Evolutionary conservation across 2,113 vertebrate genomes (phyloP), one percentile per base, ranked within the genome.

Genomic region (Sylvietta virens): DNA sequence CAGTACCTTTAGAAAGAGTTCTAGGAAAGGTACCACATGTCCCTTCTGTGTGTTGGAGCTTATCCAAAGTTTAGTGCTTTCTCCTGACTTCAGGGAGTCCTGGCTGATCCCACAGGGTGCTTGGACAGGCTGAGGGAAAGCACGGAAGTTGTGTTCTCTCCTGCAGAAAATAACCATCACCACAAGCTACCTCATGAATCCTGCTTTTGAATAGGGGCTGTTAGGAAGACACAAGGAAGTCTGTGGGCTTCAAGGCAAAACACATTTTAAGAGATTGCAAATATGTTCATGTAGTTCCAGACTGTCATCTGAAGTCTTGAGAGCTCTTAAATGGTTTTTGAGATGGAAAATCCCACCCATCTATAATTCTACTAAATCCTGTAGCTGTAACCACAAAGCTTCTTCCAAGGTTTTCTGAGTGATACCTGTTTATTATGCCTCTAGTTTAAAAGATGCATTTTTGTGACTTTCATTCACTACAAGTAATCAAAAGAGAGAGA

Each of bases 61-160:
- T 70, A 17, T 50, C 20, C 71, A 51, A 94, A 74, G 13, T 28
- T 50, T 42, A 37, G 8, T 81, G 39, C 21, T 58, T 78, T 66
- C 60, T 62, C 13, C 65, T 87, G 70, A 22, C 65, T 76, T 9
- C 14, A 27, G 51, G 9, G 35, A 85, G 30, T 35, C 21, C 30
- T 51, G 65, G 22, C n/a, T 84, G 28, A 27, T 44, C 48, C 7
- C 44, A 57, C 33, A 42, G 37, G 0, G 1, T 21, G 27, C 23
- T 44, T 77, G 53, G 30, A 23, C n/a, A 61, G 76, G 33, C 47
- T 73, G 54, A 74, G 31, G 54, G 30, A 51, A 79, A 82, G 66
- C 1, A 5, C 2, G 3, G 57, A 56, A 69, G 27, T 7, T 21
- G 10, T 0, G 1, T 16, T 51, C 15, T 64, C 26, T 35, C 44